A percentile compares a stretch with the other conserved stretches of the same genome.
Evolutionary conservation across 2,113 vertebrate genomes (phyloP).

Genomic region (Brachyhypopomus gauderio): DNA sequence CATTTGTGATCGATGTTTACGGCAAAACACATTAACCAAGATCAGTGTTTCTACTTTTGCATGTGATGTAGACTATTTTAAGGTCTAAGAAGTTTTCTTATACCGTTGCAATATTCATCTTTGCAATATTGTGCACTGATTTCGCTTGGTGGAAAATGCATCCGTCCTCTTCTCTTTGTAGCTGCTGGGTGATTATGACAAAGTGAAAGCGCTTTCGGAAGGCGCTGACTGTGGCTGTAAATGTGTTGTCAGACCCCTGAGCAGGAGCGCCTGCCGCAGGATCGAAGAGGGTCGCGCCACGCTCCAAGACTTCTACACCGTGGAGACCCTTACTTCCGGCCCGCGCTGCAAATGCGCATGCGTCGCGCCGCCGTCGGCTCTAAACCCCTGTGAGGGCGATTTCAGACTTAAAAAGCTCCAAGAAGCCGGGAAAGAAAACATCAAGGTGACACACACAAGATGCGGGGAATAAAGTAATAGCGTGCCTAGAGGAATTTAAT

Average conservation of each 20-base stretch:
- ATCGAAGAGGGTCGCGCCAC: slow-evolving; percentile 73
- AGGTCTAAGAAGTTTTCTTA: not conserved
- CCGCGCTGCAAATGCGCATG: slow-evolving; percentile 92
- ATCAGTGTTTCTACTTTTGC: not conserved
- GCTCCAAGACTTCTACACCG: slow-evolving; percentile 84
- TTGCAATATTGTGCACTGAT: slow-evolving; percentile 32
- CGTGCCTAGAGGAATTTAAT: not conserved
- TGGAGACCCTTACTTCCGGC: slow-evolving; percentile 92
- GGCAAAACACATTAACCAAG: no score
- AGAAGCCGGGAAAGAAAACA: slow-evolving; percentile 80
- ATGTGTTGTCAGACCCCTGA: slow-evolving; percentile 92
- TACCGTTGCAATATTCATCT: not conserved
- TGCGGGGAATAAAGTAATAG: no score
- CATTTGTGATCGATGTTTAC: no score
- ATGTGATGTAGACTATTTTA: not conserved
- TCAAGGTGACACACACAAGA: slow-evolving; percentile 89
- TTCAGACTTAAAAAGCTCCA: slow-evolving; percentile 85
- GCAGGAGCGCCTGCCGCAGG: slow-evolving; percentile 84
- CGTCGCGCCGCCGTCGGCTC: slow-evolving; percentile 86
- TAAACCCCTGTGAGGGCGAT: slow-evolving; percentile 91
- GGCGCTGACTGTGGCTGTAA: slow-evolving; percentile 93
- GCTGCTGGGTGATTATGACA: slow-evolving; percentile 96
- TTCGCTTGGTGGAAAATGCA: slow-evolving; percentile 62
- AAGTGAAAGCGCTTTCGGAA: slow-evolving; percentile 93
- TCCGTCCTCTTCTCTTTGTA: slow-evolving; percentile 76